phyloP scores from a whole-genome alignment of 2,113 vertebrate species.

The Microtus oregoni region DNA sequence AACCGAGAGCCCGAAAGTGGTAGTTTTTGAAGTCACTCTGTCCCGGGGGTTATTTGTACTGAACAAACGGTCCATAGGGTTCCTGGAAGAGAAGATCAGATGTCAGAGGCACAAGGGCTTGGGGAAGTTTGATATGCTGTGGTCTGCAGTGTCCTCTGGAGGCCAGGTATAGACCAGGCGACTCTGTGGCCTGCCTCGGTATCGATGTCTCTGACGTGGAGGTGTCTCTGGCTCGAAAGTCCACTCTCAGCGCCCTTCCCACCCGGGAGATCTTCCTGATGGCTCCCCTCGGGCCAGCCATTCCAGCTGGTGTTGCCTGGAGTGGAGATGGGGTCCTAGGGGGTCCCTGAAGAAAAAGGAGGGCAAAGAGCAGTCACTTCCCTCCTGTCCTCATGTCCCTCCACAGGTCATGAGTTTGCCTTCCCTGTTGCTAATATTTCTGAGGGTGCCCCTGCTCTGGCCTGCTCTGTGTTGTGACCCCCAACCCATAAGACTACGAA shows the following conservation, averaged over 20 bases:
- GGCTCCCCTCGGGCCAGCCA: neutral
- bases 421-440: neutral
- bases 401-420: neutral
- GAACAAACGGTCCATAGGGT: neutral
- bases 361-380: neutral
- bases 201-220: neutral
- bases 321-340: neutral
- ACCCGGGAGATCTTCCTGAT: neutral
- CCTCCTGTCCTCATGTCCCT: neutral
- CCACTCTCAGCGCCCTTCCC: neutral
- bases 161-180: neutral
- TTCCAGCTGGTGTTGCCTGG: neutral
- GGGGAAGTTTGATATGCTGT: neutral
- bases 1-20: neutral
- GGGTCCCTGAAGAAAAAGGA: neutral
- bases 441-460: slow-evolving; percentile 23
- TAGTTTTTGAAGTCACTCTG: neutral
- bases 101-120: neutral
- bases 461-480: neutral
- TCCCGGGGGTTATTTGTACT: neutral
- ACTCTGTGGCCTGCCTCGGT: neutral
- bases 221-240: neutral
- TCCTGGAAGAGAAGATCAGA: neutral
- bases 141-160: neutral
- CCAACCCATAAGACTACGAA: neutral